Evolutionary conservation across 2,888 invertebrate genomes (phyloP).

Genomic region (Drosophila prostipennis): DNA sequence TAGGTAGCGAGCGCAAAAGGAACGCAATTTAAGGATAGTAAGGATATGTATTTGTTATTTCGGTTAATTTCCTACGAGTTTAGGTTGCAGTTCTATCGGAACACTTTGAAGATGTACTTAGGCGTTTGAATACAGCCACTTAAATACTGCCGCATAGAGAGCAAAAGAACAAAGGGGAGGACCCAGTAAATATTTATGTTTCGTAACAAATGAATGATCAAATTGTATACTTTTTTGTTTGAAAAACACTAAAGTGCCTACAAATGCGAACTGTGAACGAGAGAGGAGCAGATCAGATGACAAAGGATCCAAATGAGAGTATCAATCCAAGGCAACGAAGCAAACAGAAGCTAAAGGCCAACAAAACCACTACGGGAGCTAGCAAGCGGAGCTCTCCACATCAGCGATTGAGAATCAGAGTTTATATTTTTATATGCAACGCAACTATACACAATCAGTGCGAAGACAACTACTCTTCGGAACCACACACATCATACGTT

Average conservation of each 20-base stretch:
- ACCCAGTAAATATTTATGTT: slow-evolving; percentile 27
- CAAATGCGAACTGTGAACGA: slow-evolving; percentile 45
- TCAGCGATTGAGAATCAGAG: slow-evolving; percentile 53
- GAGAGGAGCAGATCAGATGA: slow-evolving; percentile 11
- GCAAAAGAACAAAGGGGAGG: not conserved
- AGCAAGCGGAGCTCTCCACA: not conserved
- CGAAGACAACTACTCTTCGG: slow-evolving; percentile 13
- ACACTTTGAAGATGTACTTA: slow-evolving; percentile 19
- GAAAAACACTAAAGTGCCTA: slow-evolving; percentile 78
- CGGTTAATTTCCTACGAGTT: slow-evolving; percentile 30
- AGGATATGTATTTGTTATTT: slow-evolving; percentile 35
- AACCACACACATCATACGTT: slow-evolving; percentile 39
- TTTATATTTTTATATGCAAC: slow-evolving; percentile 72
- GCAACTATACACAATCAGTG: slow-evolving; percentile 46
- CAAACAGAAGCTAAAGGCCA: slow-evolving; percentile 58
- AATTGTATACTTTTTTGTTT: slow-evolving; percentile 68
- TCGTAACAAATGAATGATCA: not conserved
- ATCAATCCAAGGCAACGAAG: slow-evolving; percentile 55
- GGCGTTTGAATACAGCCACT: slow-evolving; percentile 11
- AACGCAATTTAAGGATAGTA: slow-evolving; percentile 24
- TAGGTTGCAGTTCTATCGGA: slow-evolving; percentile 35
- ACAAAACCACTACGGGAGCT: slow-evolving; percentile 21
- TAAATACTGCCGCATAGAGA: slow-evolving; percentile 12
- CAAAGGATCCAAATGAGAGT: slow-evolving; percentile 15
- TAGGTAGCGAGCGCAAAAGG: slow-evolving; percentile 22